Evolutionary conservation across 2,888 invertebrate species (phyloP).

Genomic region (Epistrophe eligans): DNA sequence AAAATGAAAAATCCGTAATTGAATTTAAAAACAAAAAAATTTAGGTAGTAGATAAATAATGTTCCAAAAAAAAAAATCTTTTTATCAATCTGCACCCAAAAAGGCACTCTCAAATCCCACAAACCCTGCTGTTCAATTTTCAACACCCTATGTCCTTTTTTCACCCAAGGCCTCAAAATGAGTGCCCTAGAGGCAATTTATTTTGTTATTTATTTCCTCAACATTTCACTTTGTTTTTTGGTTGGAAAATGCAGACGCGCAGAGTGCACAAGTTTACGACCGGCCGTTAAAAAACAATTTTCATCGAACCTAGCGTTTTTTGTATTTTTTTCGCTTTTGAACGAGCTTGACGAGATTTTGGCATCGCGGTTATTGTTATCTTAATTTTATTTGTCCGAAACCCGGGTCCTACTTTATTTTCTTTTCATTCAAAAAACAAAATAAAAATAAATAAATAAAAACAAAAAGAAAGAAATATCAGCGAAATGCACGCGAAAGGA

Average conservation of each 20-base stretch:
- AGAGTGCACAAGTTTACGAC: conserved; percentile 68
- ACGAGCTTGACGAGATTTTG: conserved; percentile 72
- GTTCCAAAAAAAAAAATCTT: background rate
- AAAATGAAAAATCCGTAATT: background rate
- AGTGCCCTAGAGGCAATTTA: conserved; percentile 48
- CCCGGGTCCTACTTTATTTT: conserved; percentile 51
- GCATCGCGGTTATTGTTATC: conserved; percentile 72
- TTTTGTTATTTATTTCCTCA: conserved; percentile 68
- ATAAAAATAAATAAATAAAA: no score
- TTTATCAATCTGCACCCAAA: background rate
- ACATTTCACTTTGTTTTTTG: conserved; percentile 66
- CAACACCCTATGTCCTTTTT: conserved; percentile 3
- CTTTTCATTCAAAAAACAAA: conserved; percentile 6
- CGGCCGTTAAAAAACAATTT: conserved; percentile 75
- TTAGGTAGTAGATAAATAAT: background rate
- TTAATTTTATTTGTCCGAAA: conserved; percentile 61
- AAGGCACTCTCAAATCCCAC: background rate
- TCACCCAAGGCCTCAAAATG: background rate
- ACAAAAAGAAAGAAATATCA: conserved; percentile 30
- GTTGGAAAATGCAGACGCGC: conserved; percentile 43
- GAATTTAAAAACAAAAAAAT: background rate
- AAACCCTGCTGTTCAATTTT: background rate
- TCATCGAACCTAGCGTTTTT: conserved; percentile 52
- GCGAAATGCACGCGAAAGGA: conserved; percentile 66
- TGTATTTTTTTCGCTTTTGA: conserved; percentile 16